Conservation (phyloP, 2,113 vertebrate species). For the Coregonus clupeaformis region DNA sequence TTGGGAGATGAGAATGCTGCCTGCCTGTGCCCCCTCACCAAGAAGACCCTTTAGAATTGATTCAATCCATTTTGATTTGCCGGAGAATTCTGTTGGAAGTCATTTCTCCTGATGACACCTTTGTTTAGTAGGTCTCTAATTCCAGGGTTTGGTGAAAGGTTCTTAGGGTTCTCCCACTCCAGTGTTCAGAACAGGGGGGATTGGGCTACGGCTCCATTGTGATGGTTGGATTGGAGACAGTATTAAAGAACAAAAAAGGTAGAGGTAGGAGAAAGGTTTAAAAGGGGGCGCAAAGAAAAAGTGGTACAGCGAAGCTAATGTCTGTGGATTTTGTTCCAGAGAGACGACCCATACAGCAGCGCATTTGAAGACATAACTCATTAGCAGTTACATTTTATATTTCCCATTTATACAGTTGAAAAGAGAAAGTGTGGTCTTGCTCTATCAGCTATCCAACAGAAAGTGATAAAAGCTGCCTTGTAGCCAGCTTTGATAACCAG, state of each 20-base stretch:
- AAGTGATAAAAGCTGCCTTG: no score
- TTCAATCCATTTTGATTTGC: constrained; percentile 30
- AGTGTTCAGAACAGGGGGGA: background rate
- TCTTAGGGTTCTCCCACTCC: background rate
- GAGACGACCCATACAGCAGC: no score
- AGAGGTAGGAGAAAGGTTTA: background rate
- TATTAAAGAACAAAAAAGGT: constrained; percentile 17
- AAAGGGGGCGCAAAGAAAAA: background rate
- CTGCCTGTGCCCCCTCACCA: background rate
- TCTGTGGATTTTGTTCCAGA: no score
- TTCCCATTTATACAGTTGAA: no score
- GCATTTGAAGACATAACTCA: no score
- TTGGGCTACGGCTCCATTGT: background rate
- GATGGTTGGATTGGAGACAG: background rate
- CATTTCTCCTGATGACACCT: constrained; percentile 21
- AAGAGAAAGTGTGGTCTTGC: no score
- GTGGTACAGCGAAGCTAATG: no score
- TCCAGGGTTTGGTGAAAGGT: constrained; percentile 8
- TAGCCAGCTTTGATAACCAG: no score
- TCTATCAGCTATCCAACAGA: no score
- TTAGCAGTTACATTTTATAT: no score
- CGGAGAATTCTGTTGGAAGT: constrained; percentile 7
- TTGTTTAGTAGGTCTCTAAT: constrained; percentile 15
- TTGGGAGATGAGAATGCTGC: background rate
- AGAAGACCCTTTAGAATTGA: constrained; percentile 2